phyloP scores from a whole-genome alignment of 2,888 invertebrate genomes.

The Lepidonotus clava region DNA sequence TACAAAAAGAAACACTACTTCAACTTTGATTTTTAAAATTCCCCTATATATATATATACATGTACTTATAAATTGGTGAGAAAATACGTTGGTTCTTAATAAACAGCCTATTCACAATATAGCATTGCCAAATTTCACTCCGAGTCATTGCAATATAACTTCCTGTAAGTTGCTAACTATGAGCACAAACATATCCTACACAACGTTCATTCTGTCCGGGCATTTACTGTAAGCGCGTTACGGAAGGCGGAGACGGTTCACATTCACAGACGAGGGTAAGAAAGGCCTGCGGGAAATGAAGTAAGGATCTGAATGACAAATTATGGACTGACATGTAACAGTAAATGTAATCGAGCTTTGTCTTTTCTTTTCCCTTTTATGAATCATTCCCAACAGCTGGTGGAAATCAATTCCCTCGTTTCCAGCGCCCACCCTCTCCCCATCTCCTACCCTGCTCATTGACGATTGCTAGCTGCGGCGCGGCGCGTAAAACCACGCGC shows the following conservation, averaged over 20 bases:
- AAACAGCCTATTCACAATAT: too few relatives aligned
- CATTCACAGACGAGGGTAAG: conserved; percentile 6
- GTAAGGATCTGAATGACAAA: conserved; percentile 48
- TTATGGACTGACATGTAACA: conserved; percentile 52
- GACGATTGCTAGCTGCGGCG: not conserved
- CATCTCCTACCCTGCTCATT: not conserved
- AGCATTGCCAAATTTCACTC: too few relatives aligned
- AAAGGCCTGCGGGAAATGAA: conserved; percentile 46
- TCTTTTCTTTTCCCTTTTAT: conserved; percentile 51
- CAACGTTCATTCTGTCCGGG: too few relatives aligned
- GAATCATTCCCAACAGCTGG: conserved; percentile 52
- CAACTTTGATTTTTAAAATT: too few relatives aligned
- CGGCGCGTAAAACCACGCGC: conserved; percentile 25
- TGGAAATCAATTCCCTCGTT: conserved; percentile 48
- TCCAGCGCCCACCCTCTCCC: not conserved
- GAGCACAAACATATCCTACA: too few relatives aligned
- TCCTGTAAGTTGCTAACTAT: too few relatives aligned
- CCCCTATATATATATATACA: too few relatives aligned
- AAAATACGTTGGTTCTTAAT: too few relatives aligned
- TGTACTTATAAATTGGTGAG: too few relatives aligned
- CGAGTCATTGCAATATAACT: too few relatives aligned
- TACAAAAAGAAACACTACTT: too few relatives aligned
- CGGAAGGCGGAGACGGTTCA: not conserved
- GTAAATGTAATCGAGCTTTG: conserved; percentile 54
- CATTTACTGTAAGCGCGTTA: too few relatives aligned